phyloP scores from a whole-genome alignment of 1,140 invertebrate species.

The Fopius arisanus region DNA sequence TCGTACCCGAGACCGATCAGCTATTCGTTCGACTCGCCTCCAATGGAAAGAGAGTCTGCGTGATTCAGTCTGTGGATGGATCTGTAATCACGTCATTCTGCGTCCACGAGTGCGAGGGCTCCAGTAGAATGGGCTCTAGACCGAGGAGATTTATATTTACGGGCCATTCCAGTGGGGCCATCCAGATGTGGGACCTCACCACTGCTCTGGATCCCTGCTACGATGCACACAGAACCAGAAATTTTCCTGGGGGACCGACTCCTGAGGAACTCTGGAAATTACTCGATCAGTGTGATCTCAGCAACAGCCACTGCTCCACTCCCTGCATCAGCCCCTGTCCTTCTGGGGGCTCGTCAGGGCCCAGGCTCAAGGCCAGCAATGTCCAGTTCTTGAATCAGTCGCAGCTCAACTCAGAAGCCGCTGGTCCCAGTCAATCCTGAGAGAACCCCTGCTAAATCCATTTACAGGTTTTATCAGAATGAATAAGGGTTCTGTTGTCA shows the following conservation, averaged over 20 bases:
- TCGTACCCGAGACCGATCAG: conserved; percentile 95
- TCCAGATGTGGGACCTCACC: conserved; percentile 99
- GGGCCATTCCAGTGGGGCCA: conserved; percentile 92
- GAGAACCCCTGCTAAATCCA: neutral
- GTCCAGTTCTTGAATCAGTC: conserved; percentile 77
- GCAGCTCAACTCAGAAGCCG: conserved; percentile 55
- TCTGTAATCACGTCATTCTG: conserved; percentile 96
- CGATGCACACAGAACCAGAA: conserved; percentile 34
- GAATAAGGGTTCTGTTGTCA: too few species aligned
- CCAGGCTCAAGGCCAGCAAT: conserved; percentile 77
- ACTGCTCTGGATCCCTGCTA: conserved; percentile 81
- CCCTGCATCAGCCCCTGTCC: conserved; percentile 86
- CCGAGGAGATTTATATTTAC: conserved; percentile 93
- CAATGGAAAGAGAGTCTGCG: conserved; percentile 95
- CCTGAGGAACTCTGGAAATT: conserved; percentile 88
- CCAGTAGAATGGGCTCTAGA: conserved; percentile 88
- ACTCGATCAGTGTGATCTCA: conserved; percentile 92
- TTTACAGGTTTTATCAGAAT: neutral
- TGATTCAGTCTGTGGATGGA: conserved; percentile 92
- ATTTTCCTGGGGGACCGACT: conserved; percentile 82
- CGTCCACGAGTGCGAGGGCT: conserved; percentile 96
- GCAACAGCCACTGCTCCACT: conserved; percentile 82
- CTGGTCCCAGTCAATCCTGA: conserved; percentile 49
- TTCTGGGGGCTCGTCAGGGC: conserved; percentile 68
- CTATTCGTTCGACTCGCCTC: conserved; percentile 93